phyloP scores from a whole-genome alignment of 2,888 invertebrate species.

The Dascillus cervinus region DNA sequence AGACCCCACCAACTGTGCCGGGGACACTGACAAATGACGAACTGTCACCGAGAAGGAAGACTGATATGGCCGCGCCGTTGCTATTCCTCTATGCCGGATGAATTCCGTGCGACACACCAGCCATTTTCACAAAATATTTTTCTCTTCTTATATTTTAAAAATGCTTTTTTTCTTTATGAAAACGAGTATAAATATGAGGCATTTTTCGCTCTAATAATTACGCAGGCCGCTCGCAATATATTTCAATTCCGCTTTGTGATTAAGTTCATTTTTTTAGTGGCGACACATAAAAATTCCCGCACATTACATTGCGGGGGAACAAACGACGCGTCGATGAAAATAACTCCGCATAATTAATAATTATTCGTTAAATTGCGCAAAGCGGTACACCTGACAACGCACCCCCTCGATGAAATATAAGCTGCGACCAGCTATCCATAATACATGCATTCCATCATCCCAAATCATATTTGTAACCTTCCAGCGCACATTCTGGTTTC shows the following conservation, averaged over 20 bases:
- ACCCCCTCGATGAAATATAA: slow-evolving; percentile 28
- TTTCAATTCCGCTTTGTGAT: slow-evolving; percentile 37
- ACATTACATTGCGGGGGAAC: too few species aligned
- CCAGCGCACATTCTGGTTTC: slow-evolving; percentile 34
- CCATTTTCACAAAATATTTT: slow-evolving; percentile 41
- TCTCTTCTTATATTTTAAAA: slow-evolving; percentile 32
- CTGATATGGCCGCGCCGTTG: slow-evolving; percentile 45
- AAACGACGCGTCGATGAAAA: too few species aligned
- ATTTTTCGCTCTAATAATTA: slow-evolving; percentile 41
- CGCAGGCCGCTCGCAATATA: slow-evolving; percentile 37
- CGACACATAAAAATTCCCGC: too few species aligned
- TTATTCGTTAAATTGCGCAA: slow-evolving; percentile 13
- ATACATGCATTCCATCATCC: slow-evolving; percentile 35
- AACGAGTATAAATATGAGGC: slow-evolving; percentile 38
- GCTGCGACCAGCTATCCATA: slow-evolving; percentile 31
- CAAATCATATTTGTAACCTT: slow-evolving; percentile 36
- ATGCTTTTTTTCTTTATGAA: slow-evolving; percentile 29
- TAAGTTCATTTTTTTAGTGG: too few species aligned
- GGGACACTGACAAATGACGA: slow-evolving; percentile 48
- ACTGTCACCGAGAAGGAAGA: slow-evolving; percentile 48
- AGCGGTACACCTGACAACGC: slow-evolving; percentile 13
- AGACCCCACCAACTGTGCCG: slow-evolving; percentile 44
- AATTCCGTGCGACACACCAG: slow-evolving; percentile 37
- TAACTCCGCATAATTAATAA: not conserved
- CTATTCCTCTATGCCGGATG: slow-evolving; percentile 39